These are phyloP conservation scores for Carollia perspicillata DNA, from an alignment of 2,113 vertebrate genomes.

Conservation along the genomic window DNA sequence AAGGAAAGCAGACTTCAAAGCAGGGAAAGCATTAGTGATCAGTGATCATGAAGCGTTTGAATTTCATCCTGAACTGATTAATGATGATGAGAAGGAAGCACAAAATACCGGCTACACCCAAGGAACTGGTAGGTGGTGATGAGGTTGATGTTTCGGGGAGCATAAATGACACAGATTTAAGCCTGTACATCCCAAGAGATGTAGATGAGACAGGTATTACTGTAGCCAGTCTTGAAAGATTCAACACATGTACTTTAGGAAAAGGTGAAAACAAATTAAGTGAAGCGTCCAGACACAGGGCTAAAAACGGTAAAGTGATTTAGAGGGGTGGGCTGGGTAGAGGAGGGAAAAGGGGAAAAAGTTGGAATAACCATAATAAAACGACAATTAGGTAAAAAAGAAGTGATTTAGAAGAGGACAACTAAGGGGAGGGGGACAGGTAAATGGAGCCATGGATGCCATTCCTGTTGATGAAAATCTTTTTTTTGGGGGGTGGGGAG, in stretches of 20 bases:
- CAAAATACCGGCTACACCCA: constrained; percentile 88
- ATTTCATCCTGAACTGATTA: constrained; percentile 94
- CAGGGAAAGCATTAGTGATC: constrained; percentile 93
- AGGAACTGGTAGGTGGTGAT: constrained; percentile 78
- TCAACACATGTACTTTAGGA: constrained; percentile 81
- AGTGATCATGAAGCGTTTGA: constrained; percentile 97
- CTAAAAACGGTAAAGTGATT: constrained; percentile 82
- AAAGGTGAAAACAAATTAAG: constrained; percentile 90
- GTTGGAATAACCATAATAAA: no score
- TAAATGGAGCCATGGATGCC: constrained; percentile 84
- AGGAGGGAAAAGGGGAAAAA: no score
- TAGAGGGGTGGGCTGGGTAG: no score
- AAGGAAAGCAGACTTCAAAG: constrained; percentile 97
- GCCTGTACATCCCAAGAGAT: constrained; percentile 92
- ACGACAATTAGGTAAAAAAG: constrained; percentile 40
- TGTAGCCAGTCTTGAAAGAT: constrained; percentile 91
- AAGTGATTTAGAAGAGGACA: constrained; percentile 80
- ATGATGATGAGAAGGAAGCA: constrained; percentile 95
- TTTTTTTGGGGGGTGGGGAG: constrained; percentile 85
- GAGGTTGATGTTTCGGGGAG: constrained; percentile 80
- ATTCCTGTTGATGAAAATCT: constrained; percentile 98
- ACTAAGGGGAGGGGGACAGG: constrained; percentile 76
- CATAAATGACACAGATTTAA: constrained; percentile 93
- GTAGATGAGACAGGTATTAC: constrained; percentile 95
- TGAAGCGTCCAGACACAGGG: constrained; percentile 91